phyloP scores from a whole-genome alignment of 2,888 invertebrate species.

The Agrotis segetum region DNA sequence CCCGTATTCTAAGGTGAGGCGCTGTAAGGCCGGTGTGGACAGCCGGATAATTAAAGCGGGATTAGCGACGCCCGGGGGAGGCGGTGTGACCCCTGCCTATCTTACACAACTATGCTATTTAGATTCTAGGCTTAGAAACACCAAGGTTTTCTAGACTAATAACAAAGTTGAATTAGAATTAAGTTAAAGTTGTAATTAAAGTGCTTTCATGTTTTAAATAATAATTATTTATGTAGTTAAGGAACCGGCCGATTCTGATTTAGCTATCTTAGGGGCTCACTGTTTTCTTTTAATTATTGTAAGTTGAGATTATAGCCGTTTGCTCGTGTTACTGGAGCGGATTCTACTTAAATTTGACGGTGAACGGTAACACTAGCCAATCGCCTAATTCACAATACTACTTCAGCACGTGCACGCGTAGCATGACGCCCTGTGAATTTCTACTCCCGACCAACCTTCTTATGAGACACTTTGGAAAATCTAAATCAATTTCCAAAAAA shows the following conservation, averaged over 20 bases:
- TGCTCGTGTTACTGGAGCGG: not conserved
- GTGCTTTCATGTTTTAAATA: not conserved
- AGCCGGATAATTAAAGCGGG: slow-evolving; percentile 24
- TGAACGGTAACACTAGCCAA: not conserved
- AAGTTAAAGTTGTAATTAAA: slow-evolving; percentile 1
- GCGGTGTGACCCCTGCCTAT: not conserved
- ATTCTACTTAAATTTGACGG: not conserved
- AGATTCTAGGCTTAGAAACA: not conserved
- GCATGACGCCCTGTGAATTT: no score
- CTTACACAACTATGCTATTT: slow-evolving; percentile 1
- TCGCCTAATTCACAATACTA: not conserved
- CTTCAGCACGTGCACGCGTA: no score
- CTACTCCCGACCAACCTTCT: no score
- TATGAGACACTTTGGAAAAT: no score
- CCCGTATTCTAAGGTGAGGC: slow-evolving; percentile 8
- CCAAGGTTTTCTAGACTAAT: not conserved
- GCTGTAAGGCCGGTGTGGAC: slow-evolving; percentile 11
- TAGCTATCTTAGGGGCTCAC: not conserved
- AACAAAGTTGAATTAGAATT: not conserved
- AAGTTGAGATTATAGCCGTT: not conserved
- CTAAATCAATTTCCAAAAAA: no score
- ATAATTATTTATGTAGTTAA: not conserved
- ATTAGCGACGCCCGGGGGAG: slow-evolving; percentile 9
- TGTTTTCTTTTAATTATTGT: not conserved
- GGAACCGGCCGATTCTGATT: no score